These are phyloP conservation scores for Myotis lucifugus DNA, from an alignment of 2,113 vertebrate genomes.

Conservation along the genomic window DNA sequence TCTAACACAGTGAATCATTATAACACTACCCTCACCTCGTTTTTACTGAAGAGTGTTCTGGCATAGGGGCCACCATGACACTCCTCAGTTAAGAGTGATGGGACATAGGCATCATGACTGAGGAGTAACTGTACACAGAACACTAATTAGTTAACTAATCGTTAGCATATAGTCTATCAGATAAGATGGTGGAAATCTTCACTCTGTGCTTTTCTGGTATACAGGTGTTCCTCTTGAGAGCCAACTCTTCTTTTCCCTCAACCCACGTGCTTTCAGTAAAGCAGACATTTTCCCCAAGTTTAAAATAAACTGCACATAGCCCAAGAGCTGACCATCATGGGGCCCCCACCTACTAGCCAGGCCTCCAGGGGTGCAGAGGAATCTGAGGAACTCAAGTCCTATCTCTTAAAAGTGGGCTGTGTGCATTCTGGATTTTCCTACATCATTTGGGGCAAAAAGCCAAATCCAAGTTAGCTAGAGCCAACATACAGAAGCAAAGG, in stretches of 20 bases:
- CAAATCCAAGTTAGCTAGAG: background rate
- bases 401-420: background rate
- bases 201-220: background rate
- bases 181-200: background rate
- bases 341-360: background rate
- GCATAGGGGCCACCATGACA: too few relatives aligned
- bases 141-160: too few relatives aligned
- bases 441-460: background rate
- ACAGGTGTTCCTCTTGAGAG: background rate
- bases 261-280: background rate
- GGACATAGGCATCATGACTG: background rate
- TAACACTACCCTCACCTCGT: accelerated
- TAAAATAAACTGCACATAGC: background rate
- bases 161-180: accelerated
- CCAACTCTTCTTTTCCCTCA: background rate
- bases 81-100: background rate
- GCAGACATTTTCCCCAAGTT: background rate
- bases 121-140: accelerated
- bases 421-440: background rate
- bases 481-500: background rate
- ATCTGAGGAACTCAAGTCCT: background rate
- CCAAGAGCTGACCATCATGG: background rate
- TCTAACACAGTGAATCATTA: background rate
- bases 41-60: background rate
- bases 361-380: accelerated